Evolutionary conservation across 2,888 invertebrate species (phyloP), one percentile per base, ranked within the genome.

Genomic region (Copidosoma aretas): DNA sequence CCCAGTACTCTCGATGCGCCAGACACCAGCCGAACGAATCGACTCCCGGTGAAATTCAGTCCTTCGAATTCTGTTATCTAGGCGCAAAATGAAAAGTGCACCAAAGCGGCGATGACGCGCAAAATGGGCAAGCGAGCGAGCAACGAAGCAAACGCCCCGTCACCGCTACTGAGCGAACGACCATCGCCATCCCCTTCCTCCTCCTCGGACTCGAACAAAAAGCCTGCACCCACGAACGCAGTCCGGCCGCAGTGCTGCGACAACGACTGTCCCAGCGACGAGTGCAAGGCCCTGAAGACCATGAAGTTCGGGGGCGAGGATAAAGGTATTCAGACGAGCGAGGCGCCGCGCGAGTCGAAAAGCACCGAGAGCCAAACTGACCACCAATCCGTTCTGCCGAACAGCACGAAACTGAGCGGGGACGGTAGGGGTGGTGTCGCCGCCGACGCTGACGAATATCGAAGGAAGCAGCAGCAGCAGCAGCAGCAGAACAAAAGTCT

Each of bases 381-480:
- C n/a, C 63, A 62, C n/a, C 63, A 62, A 64, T 70, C 56, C 51
- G 74, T 72, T 63, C 32, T 17, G 21, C 52, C 41, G 14, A 63
- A 66, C 3, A 60, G 21, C 39, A 8, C 32, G 32, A 32, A 32
- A 32, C 8, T 32, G 32, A 32, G 32, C 32, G 32, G 8, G 4
- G 32, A 32, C 4, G 32, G 32, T 32, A 32, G 32, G 32, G 8
- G 32, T 8, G 32, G 4, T 8, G 19, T 14, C n/a, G 22, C 22
- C 43, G 39, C 15, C 32, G 53, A 22, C 32, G 64, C 60, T 22
- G 32, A n/a, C n/a, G n/a, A n/a, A n/a, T n/a, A n/a, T n/a, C n/a
- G n/a, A n/a, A n/a, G n/a, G n/a, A n/a, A n/a, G n/a, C n/a, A n/a
- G n/a, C n/a, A n/a, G n/a, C n/a, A n/a, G n/a, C n/a, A n/a, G n/a